Evolutionary conservation across 2,888 invertebrate species (phyloP), one percentile per base, ranked within the genome.

Genomic region (Artemia sinica): DNA sequence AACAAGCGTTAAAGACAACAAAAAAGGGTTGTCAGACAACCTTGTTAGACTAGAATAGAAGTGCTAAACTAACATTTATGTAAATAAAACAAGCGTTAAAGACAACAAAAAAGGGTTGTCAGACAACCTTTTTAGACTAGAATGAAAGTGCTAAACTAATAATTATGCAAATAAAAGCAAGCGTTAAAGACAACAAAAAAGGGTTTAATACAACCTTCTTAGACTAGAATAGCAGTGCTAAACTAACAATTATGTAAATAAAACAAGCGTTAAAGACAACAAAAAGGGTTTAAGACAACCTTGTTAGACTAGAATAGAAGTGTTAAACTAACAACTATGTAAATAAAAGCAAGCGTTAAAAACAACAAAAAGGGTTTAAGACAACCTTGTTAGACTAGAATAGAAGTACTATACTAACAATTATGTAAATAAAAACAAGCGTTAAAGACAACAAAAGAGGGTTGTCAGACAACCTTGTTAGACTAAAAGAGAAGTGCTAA

Each of bases 31-130:
- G 6, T 0, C 1, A 18, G 41, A 6, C 41, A 41, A 41, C 41
- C 6, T 41, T 41, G 41, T 41, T 41, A 51, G 49, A 66, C 28
- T 58, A 52, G 50, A 67, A 67, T 70, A 68, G 14, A 18, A 71
- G 72, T 75, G 72, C 67, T 75, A 74, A 74, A 73, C n/a, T n/a
- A n/a, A n/a, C n/a, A n/a, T n/a, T 41, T 18, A 50, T 18, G 28
- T 48, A 67, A 28, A 65, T 51, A 66, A 49, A 67, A 68, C 49
- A 52, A 49, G 13, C 12, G 10, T 41, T 63, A 66, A 14, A 65
- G 50, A 41, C n/a, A 69, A 71, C 67, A 51, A 41, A 41, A 41
- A 41, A 41, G 41, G 41, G 3, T 41, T 41, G 6, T 0, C 1
- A 18, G 41, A 6, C 41, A 41, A 41, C 41, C 6, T 41, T 41